Base-by-base conservation (phyloP, 2,113 vertebrate species). In the Opisthocomus hoazin region DNA sequence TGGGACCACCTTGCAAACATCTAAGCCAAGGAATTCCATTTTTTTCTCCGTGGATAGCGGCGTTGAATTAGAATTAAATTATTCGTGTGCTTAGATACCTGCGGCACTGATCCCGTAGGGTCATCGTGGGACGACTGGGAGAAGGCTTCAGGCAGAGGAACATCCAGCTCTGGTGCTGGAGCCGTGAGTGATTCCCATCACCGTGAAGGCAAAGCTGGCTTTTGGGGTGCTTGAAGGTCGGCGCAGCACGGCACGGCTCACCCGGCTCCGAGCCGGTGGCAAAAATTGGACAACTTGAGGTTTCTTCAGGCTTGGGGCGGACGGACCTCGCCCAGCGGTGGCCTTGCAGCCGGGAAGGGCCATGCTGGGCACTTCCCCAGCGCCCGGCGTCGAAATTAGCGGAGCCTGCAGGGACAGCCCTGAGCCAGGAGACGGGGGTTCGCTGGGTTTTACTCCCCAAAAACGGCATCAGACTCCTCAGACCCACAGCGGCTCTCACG, bases 171-270 rank as follows among this genome's bases (percentile, higher is more conserved):
- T 3, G 22, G 82, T 1, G 11, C 75, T 0, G 1, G 41, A 50
- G 53, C 43, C 3, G 5, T 0, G n/a, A 30, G 63, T 32, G 18
- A 5, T 15, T 5, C 3, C 32, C 22, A 0, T 7, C 41, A 2
- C 5, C 50, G 73, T 45, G 5, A 43, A 22, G 16, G 5, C 56
- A 32, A 13, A 20, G 32, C 46, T 27, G 50, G 3, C 24, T 82
- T 69, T 63, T 16, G 78, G 56, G 61, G 11, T 48, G 2, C 50
- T 77, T 57, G 15, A 3, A 39, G 81, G 87, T 24, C 7, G 2
- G 48, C 26, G 29, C 19, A 10, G 83, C 8, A 0, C 1, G 6
- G 34, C 23, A 4, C 48, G 22, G 77, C 41, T 70, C 77, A 5
- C 13, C 29, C 16, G 2, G 48, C 61, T 78, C 45, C 43, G n/a